These are phyloP conservation scores for Theristicus caerulescens DNA, from an alignment of 2,113 vertebrate species.

Conservation along the genomic window DNA sequence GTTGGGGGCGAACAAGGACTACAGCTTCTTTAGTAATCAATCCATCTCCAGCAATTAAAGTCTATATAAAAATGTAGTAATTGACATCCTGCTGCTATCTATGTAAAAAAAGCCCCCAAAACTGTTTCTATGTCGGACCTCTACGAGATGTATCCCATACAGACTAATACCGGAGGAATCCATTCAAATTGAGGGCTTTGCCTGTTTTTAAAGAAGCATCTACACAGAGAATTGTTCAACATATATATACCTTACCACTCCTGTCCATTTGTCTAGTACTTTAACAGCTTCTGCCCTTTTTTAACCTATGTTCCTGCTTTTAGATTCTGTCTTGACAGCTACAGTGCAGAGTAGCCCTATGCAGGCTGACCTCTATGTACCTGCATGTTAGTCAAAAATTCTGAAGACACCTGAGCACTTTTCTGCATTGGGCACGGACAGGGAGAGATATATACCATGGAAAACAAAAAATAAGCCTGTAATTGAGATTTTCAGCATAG, in stretches of 20 bases:
- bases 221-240: not conserved
- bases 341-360: not conserved
- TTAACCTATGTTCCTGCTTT: not conserved
- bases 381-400: not conserved
- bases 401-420: not conserved
- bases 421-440: not conserved
- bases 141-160: not conserved
- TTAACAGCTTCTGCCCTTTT: not conserved
- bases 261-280: not conserved
- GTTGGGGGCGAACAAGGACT: not conserved
- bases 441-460: rapidly evolving
- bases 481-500: not conserved
- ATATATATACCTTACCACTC: not conserved
- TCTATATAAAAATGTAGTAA: not conserved
- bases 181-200: not conserved
- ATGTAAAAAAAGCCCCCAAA: not conserved
- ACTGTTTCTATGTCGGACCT: not conserved
- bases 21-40: not conserved
- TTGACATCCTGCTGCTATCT: not conserved
- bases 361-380: not conserved
- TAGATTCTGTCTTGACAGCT: not conserved
- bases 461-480: not conserved
- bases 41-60: not conserved
- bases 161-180: not conserved
- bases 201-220: not conserved